Conservation (phyloP, 2,113 vertebrate species). For the Andinoacara biseriatus region DNA sequence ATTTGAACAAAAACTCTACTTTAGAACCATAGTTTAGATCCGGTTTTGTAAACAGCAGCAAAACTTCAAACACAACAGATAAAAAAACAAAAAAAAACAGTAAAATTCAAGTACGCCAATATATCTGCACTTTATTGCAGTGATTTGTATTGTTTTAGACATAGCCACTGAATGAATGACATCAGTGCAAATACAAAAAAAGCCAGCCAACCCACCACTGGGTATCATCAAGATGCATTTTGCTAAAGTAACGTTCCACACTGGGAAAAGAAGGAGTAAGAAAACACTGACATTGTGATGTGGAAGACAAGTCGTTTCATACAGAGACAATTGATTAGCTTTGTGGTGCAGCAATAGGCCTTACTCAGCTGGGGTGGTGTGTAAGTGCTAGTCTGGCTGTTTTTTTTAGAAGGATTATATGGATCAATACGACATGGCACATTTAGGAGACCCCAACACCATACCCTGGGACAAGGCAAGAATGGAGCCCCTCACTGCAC, state of each 20-base stretch:
- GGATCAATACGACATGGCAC: slow-evolving; percentile 81
- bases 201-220: background rate
- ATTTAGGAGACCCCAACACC: slow-evolving; percentile 71
- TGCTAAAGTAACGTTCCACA: slow-evolving; percentile 13
- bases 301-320: slow-evolving; percentile 58
- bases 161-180: background rate
- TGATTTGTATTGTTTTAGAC: background rate
- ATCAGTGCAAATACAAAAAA: slow-evolving; percentile 1
- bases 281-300: slow-evolving; percentile 64
- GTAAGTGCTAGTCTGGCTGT: slow-evolving; percentile 77
- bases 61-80: background rate
- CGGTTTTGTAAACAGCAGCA: background rate
- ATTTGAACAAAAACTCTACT: background rate
- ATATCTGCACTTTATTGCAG: background rate
- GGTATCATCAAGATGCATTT: slow-evolving; percentile 11
- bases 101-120: background rate
- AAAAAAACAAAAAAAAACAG: too few relatives aligned
- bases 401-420: slow-evolving; percentile 66
- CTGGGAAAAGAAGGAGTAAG: slow-evolving; percentile 31
- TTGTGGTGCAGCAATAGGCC: slow-evolving; percentile 66
- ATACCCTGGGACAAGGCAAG: slow-evolving; percentile 63
- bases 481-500: slow-evolving; percentile 57
- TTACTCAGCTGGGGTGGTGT: slow-evolving; percentile 76
- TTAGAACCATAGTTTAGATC: background rate
- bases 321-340: slow-evolving; percentile 79